Evolutionary conservation across 2,888 invertebrate species (phyloP).

Genomic region (Noctua fimbriata): DNA sequence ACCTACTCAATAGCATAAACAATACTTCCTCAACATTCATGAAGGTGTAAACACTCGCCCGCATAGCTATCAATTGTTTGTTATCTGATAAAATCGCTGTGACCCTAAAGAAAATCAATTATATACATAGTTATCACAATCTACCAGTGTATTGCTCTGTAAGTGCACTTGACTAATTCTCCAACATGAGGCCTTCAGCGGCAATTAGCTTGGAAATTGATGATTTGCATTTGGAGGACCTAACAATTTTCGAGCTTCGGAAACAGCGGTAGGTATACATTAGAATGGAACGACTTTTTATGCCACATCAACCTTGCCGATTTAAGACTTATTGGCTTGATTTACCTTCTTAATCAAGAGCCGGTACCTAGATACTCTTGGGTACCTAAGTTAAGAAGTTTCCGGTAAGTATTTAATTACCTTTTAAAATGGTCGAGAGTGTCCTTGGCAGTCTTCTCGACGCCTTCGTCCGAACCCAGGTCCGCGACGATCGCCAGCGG

Average conservation of each 20-base stretch:
- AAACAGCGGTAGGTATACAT: background rate
- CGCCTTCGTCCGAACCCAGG: slow-evolving; percentile 74
- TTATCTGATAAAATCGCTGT: background rate
- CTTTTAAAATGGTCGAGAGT: slow-evolving; percentile 72
- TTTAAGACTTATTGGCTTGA: background rate
- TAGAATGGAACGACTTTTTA: background rate
- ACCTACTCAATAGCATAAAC: background rate
- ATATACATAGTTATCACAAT: background rate
- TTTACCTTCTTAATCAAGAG: background rate
- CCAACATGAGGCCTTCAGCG: background rate
- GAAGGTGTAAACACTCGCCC: background rate
- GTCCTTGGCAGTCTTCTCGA: slow-evolving; percentile 69
- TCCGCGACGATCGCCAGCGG: slow-evolving; percentile 72
- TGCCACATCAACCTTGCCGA: background rate
- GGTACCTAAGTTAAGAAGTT: background rate
- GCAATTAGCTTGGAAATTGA: no score
- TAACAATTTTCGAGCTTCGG: background rate
- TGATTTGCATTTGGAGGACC: background rate
- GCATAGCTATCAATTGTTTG: no score
- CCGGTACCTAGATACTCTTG: background rate
- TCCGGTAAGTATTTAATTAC: background rate
- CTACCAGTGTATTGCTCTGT: background rate
- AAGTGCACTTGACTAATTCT: background rate
- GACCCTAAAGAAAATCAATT: background rate
- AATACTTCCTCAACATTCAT: background rate